Conservation (phyloP, 2,797 vertebrate genomes). For the Anolis apletophallus region DNA sequence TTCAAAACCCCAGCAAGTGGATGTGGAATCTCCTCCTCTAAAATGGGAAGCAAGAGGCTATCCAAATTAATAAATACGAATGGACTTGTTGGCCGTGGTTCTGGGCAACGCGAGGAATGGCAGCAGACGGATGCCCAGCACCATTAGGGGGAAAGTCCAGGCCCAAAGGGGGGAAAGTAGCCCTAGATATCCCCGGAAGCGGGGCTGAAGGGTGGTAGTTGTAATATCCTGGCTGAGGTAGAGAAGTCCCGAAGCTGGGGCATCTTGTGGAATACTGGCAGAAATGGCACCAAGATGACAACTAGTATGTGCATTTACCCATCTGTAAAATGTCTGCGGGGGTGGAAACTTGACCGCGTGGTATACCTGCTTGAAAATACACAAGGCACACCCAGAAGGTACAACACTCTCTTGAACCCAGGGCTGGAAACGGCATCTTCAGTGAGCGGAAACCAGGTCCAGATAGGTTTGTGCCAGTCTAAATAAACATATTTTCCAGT, state of each 20-base stretch:
- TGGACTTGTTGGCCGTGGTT: not conserved
- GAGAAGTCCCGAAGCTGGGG: not conserved
- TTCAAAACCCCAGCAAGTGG: not conserved
- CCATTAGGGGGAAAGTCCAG: not conserved
- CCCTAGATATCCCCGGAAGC: not conserved
- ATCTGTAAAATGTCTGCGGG: not conserved
- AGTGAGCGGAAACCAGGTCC: no score
- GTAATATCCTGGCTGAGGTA: conserved; percentile 25
- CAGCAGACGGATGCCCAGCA: not conserved
- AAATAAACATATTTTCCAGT: not conserved
- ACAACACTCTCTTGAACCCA: not conserved
- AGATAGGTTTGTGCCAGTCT: not conserved
- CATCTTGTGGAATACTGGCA: not conserved
- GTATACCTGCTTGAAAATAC: not conserved
- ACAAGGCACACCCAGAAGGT: not conserved
- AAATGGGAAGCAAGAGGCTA: not conserved
- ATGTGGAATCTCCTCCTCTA: not conserved
- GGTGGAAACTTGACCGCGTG: fast-evolving
- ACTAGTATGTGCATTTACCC: not conserved
- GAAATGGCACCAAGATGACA: not conserved
- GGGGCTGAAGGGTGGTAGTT: not conserved
- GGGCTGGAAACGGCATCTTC: not conserved
- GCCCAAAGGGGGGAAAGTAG: no score
- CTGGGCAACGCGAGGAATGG: not conserved
- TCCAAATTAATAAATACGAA: conserved; percentile 26